Evolutionary conservation across 2,113 vertebrate species (phyloP).

Genomic region (Apteryx mantelli): DNA sequence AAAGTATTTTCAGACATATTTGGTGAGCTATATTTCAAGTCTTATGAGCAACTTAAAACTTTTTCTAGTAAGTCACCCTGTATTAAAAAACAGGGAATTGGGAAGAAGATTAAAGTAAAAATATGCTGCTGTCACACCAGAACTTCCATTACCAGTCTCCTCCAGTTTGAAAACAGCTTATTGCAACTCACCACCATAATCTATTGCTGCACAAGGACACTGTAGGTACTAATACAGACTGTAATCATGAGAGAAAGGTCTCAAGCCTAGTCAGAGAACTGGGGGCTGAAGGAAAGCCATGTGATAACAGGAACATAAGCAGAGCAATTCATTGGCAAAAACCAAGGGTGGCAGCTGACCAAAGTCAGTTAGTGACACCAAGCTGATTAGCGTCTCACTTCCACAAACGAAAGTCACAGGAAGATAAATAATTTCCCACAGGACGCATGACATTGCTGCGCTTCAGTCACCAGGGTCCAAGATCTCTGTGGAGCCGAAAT

Average conservation of each 20-base stretch:
- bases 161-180: neutral
- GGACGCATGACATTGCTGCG: neutral
- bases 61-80: neutral
- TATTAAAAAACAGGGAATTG: neutral
- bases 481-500: neutral
- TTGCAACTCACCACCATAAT: neutral
- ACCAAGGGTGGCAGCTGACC: constrained; percentile 18
- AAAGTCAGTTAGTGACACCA: constrained; percentile 54
- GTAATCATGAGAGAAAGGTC: neutral
- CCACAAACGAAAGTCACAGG: constrained; percentile 24
- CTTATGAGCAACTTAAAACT: neutral
- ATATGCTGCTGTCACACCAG: neutral
- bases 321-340: constrained; percentile 39
- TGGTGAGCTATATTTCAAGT: neutral
- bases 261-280: neutral
- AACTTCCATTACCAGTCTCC: neutral
- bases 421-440: constrained; percentile 54
- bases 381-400: constrained; percentile 43
- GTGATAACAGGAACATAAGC: constrained; percentile 8
- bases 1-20: neutral
- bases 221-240: neutral
- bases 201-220: neutral
- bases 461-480: neutral
- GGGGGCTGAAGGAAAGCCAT: neutral
- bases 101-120: neutral